Base-by-base conservation (phyloP, 2,797 vertebrate species). In the Falco peregrinus region DNA sequence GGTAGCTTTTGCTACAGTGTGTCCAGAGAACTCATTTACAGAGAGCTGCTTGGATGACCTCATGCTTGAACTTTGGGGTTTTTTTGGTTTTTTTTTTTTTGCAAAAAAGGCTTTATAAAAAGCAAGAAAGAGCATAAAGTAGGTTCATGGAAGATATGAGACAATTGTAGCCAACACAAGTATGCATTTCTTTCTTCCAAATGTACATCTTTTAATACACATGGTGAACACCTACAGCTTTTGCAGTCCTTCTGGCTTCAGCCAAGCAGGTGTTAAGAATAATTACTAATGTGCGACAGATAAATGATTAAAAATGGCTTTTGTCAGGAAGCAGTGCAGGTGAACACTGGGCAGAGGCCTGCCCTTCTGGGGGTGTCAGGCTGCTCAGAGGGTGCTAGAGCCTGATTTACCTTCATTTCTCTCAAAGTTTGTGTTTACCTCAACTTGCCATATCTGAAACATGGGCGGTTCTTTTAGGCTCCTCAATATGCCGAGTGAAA, bases 41-140 rank as follows among this genome's bases (percentile, higher is more conserved):
- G 88, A 90, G 60, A 77, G 82, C 29, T 33, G 51, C 89, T 88
- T 63, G 74, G 78, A 8, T 90, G 90, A 93, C 96, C 96, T 97
- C 95, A 89, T 81, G 71, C 50, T 43, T 85, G 79, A 94, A 84
- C 87, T 76, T 76, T 5, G 69, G 39, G 11, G 37, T 39, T 39
- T 39, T 39, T 37, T 37, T 37, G 37, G 10, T 37, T 37, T 37
- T 37, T 37, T 37, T 56, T 82, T 75, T 64, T 67, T 50, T 61
- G 28, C 39, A 63, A 89, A 93, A 94, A 74, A 54, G 67, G 33
- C 51, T 97, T 80, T 73, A 39, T 37, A 65, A 85, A 68, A 90
- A 57, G 43, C 16, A 48, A 71, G 83, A 21, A 20, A 91, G 59
- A 56, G 47, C 43, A 59, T 18, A 20, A 89, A 89, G 57, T 74